phyloP scores from a whole-genome alignment of 2,888 invertebrate species.

The Octonoba sinensis region DNA sequence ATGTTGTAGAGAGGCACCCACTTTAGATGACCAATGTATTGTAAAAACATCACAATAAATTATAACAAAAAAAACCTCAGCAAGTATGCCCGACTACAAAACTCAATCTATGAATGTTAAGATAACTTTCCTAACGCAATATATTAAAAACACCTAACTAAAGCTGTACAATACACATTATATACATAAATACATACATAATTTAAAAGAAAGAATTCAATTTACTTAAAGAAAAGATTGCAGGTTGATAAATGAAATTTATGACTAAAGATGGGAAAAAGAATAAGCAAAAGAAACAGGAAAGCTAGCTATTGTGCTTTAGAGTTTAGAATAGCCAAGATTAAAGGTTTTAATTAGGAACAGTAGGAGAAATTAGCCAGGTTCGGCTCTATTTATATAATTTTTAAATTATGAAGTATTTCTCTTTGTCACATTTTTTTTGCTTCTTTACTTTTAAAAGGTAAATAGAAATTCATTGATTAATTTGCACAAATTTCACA shows the following conservation, averaged over 20 bases:
- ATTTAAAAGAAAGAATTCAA: slow-evolving; percentile 54
- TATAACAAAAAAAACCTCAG: slow-evolving; percentile 48
- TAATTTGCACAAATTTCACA: too few relatives aligned
- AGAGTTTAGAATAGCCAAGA: too few relatives aligned
- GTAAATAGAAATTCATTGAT: too few relatives aligned
- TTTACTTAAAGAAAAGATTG: slow-evolving; percentile 39
- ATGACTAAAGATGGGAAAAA: neutral
- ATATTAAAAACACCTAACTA: slow-evolving; percentile 64
- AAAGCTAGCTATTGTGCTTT: too few relatives aligned
- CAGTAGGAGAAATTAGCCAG: too few relatives aligned
- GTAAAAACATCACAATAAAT: slow-evolving; percentile 57
- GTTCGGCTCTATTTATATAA: too few relatives aligned
- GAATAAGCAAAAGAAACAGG: too few relatives aligned
- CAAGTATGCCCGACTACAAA: slow-evolving; percentile 61
- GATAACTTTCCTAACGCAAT: slow-evolving; percentile 63
- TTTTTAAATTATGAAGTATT: too few relatives aligned
- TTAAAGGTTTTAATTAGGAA: too few relatives aligned
- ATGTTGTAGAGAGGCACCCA: too few relatives aligned
- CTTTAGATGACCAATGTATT: slow-evolving; percentile 1
- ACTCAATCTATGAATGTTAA: slow-evolving; percentile 49
- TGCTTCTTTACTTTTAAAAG: too few relatives aligned
- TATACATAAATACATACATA: slow-evolving; percentile 64
- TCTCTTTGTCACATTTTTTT: too few relatives aligned
- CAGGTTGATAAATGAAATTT: slow-evolving; percentile 13
- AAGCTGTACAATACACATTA: slow-evolving; percentile 65